phyloP scores from a whole-genome alignment of 1,140 invertebrate genomes.

The Pseudomyrmex sp. region DNA sequence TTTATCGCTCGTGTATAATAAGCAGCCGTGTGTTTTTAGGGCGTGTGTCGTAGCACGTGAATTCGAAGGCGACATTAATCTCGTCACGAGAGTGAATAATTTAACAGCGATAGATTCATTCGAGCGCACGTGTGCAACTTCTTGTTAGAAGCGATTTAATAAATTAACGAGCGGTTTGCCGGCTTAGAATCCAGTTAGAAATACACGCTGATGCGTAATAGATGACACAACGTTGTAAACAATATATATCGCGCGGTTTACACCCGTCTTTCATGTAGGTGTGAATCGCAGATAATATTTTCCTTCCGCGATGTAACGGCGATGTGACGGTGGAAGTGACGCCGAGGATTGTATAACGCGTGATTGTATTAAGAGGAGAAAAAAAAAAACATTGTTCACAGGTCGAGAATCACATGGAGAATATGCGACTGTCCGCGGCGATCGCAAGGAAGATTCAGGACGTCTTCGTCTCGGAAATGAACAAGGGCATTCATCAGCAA shows the following conservation, averaged over 20 bases:
- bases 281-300: no score
- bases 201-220: constrained; percentile 51
- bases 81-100: neutral
- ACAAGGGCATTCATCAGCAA: constrained; percentile 86
- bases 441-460: constrained; percentile 83
- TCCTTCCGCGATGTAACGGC: no score
- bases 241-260: neutral
- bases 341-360: neutral
- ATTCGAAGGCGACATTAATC: neutral
- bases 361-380: neutral
- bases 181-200: constrained; percentile 45
- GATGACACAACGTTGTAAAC: constrained; percentile 19
- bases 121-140: neutral
- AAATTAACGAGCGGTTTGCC: constrained; percentile 13
- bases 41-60: neutral
- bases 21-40: neutral
- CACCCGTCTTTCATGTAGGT: no score
- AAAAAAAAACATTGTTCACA: constrained; percentile 68
- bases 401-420: constrained; percentile 82
- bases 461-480: constrained; percentile 87
- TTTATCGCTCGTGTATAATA: constrained; percentile 1
- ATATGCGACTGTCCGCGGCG: constrained; percentile 80
- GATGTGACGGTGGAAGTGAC: no score
- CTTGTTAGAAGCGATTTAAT: constrained; percentile 8
- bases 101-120: neutral